Evolutionary conservation across 2,888 invertebrate genomes (phyloP).

Genomic region (Hanleya hanleyi): DNA sequence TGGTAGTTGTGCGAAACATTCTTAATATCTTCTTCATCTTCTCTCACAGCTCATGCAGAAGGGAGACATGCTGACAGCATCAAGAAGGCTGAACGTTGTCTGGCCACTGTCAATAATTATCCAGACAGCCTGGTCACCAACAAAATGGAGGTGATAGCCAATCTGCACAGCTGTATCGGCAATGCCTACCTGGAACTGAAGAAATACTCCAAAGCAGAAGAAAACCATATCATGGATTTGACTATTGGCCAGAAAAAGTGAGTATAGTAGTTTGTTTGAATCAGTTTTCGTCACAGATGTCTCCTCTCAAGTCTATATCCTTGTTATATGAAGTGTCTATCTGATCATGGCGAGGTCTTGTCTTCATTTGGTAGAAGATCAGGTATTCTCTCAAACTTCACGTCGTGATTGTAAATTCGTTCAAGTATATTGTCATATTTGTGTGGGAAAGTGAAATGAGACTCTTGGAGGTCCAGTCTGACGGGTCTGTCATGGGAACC

Average conservation of each 20-base stretch:
- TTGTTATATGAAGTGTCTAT: background rate
- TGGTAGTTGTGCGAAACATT: too few relatives aligned
- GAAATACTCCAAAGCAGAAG: constrained; percentile 61
- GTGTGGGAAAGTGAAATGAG: too few relatives aligned
- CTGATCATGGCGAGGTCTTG: background rate
- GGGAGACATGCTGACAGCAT: constrained; percentile 63
- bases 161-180: constrained; percentile 70
- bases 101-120: constrained; percentile 60
- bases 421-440: too few relatives aligned
- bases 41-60: constrained; percentile 63
- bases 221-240: constrained; percentile 63
- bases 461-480: too few relatives aligned
- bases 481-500: too few relatives aligned
- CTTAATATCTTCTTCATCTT: too few relatives aligned
- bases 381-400: too few relatives aligned
- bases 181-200: constrained; percentile 69
- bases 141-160: constrained; percentile 64
- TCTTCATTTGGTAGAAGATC: too few relatives aligned
- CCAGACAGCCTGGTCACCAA: constrained; percentile 57
- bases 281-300: too few relatives aligned
- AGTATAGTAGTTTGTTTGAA: too few relatives aligned
- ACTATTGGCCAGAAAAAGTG: constrained; percentile 62
- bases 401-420: too few relatives aligned
- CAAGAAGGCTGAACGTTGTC: constrained; percentile 58
- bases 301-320: too few relatives aligned